Base-by-base conservation (phyloP, 2,888 invertebrate species). In the Tricholauxania praeusta region DNA sequence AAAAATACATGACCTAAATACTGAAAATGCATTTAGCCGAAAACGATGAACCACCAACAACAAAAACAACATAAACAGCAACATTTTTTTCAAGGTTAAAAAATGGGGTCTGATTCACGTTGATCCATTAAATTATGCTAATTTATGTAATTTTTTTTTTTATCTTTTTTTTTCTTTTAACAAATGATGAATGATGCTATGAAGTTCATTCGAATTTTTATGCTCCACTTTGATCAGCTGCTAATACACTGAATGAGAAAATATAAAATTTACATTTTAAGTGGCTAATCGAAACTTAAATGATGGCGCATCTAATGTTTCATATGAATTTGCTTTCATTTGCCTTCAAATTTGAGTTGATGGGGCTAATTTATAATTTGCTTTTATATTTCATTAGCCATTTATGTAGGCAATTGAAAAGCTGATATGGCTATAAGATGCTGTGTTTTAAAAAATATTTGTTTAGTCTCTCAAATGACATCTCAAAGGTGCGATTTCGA, bases 121-220 rank as follows among this genome's bases (percentile, higher is more conserved):
- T 22, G 14, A 52, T 63, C 53, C 55, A 28, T 47, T 72, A 62
- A 72, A 72, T 68, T 55, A 55, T 72, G 68, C 63, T 55, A 68
- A 68, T 68, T 72, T 72, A 72, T 72, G 68, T 68, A 68, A 68
- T 19, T 59, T 39, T 39, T 3, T 39, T 39, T 10, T 8, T 10
- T n/a, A n/a, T n/a, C n/a, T 2, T 39, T 39, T 39, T 39, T 39
- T 39, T 2, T 10, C 8, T 51, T 57, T 32, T 53, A 55, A 48
- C 12, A 57, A 48, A 52, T 63, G 57, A 59, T 60, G 51, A 65
- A 72, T 65, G 71, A 72, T 19, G 59, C 15, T 59, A 14, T 32
- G 32, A 22, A 17, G 14, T 12, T 47, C 57, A 32, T 62, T 17
- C 28, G 12, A 32, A 66, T 28, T 17, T 32, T 48, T 47, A 28